These are phyloP conservation scores for Steatornis caripensis DNA, from an alignment of 2,113 vertebrate species.

Conservation along the genomic window DNA sequence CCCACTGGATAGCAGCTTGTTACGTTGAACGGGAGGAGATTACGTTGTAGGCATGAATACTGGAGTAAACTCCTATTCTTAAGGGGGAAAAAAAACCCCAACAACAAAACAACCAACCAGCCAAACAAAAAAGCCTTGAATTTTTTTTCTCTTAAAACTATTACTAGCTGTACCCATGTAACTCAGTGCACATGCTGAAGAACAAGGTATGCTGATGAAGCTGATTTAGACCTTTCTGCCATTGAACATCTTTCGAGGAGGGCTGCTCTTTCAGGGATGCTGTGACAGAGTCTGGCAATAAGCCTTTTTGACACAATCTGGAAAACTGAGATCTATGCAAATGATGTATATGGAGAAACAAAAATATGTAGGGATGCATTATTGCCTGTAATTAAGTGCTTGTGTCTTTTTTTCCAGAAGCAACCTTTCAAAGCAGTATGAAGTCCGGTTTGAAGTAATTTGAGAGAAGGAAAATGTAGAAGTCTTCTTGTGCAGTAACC, in stretches of 20 bases:
- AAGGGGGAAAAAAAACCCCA: accelerated
- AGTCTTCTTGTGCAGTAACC: neutral
- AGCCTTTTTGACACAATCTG: neutral
- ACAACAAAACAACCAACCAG: no score
- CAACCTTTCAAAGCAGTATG: neutral
- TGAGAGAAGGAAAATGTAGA: neutral
- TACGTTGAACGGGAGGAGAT: neutral
- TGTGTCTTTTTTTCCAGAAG: neutral
- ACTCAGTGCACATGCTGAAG: neutral
- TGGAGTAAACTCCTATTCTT: neutral
- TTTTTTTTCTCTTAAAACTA: neutral
- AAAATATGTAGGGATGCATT: neutral
- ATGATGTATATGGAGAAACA: neutral
- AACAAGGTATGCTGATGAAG: neutral
- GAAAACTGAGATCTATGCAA: neutral
- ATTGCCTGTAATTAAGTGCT: neutral
- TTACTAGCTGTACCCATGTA: neutral
- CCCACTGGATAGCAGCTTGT: neutral
- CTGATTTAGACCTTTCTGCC: neutral
- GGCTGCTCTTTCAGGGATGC: neutral
- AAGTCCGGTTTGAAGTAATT: neutral
- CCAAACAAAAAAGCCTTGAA: neutral
- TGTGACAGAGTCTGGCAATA: neutral
- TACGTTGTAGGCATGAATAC: neutral
- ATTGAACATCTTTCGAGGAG: neutral